phyloP scores from a whole-genome alignment of 53 echinoderm and acorn worm species.

The Henricia sp. region DNA sequence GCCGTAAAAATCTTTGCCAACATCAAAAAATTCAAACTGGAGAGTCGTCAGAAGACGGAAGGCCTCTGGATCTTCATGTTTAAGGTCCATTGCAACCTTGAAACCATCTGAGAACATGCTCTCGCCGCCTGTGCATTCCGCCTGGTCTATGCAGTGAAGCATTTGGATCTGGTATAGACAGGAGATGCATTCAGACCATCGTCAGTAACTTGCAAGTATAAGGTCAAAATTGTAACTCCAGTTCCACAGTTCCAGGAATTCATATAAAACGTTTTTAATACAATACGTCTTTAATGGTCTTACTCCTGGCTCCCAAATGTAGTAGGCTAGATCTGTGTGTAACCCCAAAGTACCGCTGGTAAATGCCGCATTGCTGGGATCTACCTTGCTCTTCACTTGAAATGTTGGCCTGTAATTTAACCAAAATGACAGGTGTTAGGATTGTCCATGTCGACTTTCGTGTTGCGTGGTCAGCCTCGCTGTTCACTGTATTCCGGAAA shows the following conservation, averaged over 20 bases:
- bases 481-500: not conserved
- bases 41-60: constrained; percentile 58
- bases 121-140: constrained; percentile 75
- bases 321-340: constrained; percentile 55
- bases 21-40: constrained; percentile 69
- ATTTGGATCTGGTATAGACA: constrained; percentile 25
- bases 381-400: constrained; percentile 35
- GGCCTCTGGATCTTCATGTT: constrained; percentile 67
- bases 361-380: constrained; percentile 31
- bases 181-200: not conserved
- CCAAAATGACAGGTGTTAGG: not conserved
- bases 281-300: not conserved
- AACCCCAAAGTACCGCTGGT: constrained; percentile 23
- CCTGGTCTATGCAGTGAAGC: constrained; percentile 83
- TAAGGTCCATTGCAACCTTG: constrained; percentile 74
- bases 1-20: constrained; percentile 69
- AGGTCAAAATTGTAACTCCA: not conserved
- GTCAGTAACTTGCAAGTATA: not conserved
- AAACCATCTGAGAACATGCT: constrained; percentile 76
- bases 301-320: constrained; percentile 37
- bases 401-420: constrained; percentile 9
- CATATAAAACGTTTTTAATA: not conserved
- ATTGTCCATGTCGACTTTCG: not conserved
- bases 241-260: not conserved
- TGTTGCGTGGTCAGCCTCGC: not conserved